Base-by-base conservation (phyloP, 2,888 invertebrate genomes). In the Mellilla xanthometata region DNA sequence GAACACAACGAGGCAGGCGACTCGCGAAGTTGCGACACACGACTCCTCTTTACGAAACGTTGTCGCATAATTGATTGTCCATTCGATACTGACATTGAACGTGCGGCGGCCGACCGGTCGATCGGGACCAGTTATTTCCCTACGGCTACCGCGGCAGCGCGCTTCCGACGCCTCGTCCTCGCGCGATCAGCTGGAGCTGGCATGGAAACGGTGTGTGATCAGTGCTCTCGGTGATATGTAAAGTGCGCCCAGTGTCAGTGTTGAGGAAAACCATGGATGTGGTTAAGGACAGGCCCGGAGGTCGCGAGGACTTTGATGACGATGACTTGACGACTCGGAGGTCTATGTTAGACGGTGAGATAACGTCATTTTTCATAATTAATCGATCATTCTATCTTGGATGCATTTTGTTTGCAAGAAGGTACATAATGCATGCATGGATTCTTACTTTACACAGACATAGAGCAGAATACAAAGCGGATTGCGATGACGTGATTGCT, bases 61-160 rank as follows among this genome's bases (percentile, higher is more conserved):
- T 67, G 85, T 86, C 87, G 80, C 84, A 81, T 87, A 85, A 87
- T 85, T 86, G 78, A 85, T 87, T 79, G 84, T 75, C 78, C 83
- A 78, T 76, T 80, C 85, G 76, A 81, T 87, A 82, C 81, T 86
- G 88, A 87, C 87, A 89, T 88, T 89, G 88, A 81, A 76, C 76
- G 76, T 70, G 62, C 76, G 70, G 58, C 79, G 72, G 73, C 56
- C 76, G 78, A 68, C 73, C 72, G 72, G 72, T 75, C 72, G 72
- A 75, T 78, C 75, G 68, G 62, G 65, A 73, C 76, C 78, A 84
- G 87, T 87, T 81, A 83, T 81, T 82, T 74, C 73, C 80, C 68
- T 71, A 74, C 81, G 52, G 73, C 72, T 74, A 77, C 60, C 65
- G 75, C 71, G 78, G 65, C 69, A 75, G 76, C 76, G 75, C 78